Conservation (phyloP, 2,888 invertebrate species). For the Temnothorax rugatulus region DNA sequence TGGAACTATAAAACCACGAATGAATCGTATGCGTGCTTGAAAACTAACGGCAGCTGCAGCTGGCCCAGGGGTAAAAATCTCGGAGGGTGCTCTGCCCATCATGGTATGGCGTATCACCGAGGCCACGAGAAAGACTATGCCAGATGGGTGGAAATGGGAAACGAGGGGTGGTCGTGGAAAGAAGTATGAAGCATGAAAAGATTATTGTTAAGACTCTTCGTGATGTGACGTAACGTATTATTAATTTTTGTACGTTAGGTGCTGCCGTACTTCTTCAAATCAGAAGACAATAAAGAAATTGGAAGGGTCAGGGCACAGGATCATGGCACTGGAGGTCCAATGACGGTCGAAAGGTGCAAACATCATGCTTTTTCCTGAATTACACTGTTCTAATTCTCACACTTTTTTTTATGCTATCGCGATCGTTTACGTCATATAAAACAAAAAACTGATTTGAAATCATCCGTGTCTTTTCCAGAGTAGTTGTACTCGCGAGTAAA, state of each 20-base stretch:
- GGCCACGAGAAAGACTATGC: slow-evolving; percentile 92
- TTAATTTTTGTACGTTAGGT: slow-evolving; percentile 85
- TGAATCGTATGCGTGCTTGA: slow-evolving; percentile 88
- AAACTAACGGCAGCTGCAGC: slow-evolving; percentile 87
- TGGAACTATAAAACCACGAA: slow-evolving; percentile 90
- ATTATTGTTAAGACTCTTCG: background rate
- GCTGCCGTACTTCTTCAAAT: slow-evolving; percentile 90
- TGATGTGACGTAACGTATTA: background rate
- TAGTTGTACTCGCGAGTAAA: background rate
- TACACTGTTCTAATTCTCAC: background rate
- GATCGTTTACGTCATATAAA: background rate
- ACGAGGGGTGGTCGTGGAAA: slow-evolving; percentile 91
- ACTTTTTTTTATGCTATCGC: background rate
- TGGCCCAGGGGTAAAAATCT: slow-evolving; percentile 91
- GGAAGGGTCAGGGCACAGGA: slow-evolving; percentile 88
- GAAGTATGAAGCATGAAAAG: slow-evolving; percentile 84
- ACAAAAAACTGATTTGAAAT: background rate
- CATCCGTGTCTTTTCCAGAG: background rate
- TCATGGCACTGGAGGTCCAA: slow-evolving; percentile 89
- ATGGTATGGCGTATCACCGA: slow-evolving; percentile 95
- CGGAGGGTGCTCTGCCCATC: slow-evolving; percentile 91
- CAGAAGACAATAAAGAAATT: slow-evolving; percentile 90
- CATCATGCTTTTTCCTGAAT: background rate
- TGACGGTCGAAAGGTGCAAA: slow-evolving; percentile 86
- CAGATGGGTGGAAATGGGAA: slow-evolving; percentile 91